Evolutionary conservation across 2,888 invertebrate genomes (phyloP).

Genomic region (Trissoscelio sp.): DNA sequence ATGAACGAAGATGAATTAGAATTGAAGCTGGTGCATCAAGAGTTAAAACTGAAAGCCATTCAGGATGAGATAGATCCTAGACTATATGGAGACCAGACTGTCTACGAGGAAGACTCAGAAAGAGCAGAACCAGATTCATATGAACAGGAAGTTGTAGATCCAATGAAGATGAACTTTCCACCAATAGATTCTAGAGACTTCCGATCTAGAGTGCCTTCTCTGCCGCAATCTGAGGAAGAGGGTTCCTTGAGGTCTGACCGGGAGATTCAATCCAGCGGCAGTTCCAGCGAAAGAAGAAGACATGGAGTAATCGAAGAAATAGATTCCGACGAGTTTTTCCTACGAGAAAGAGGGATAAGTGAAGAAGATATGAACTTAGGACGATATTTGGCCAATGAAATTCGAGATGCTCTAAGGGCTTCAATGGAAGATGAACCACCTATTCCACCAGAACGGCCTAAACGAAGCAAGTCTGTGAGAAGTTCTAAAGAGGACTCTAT

Average conservation of each 20-base stretch:
- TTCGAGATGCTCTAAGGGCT: slow-evolving; percentile 90
- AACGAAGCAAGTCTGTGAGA: slow-evolving; percentile 75
- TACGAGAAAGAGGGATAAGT: slow-evolving; percentile 92
- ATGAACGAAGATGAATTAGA: slow-evolving; percentile 51
- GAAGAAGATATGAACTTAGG: slow-evolving; percentile 92
- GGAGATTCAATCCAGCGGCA: slow-evolving; percentile 86
- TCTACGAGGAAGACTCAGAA: slow-evolving; percentile 69
- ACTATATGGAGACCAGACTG: slow-evolving; percentile 73
- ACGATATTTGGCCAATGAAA: slow-evolving; percentile 90
- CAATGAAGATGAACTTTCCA: slow-evolving; percentile 69
- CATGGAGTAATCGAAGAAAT: slow-evolving; percentile 92
- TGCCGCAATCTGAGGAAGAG: slow-evolving; percentile 72
- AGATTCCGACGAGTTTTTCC: slow-evolving; percentile 94
- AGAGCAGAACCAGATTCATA: slow-evolving; percentile 63
- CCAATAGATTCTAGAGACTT: slow-evolving; percentile 78
- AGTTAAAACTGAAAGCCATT: slow-evolving; percentile 46
- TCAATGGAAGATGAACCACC: slow-evolving; percentile 85
- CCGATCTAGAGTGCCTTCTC: slow-evolving; percentile 43
- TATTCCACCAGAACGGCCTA: slow-evolving; percentile 77
- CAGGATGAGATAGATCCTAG: slow-evolving; percentile 74
- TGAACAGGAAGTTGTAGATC: slow-evolving; percentile 56
- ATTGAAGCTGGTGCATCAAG: slow-evolving; percentile 46
- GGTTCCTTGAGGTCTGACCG: slow-evolving; percentile 82
- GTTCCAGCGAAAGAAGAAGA: slow-evolving; percentile 85
- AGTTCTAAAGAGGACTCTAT: slow-evolving; percentile 77